Conservation (phyloP, 2,888 invertebrate species). For the Yponomeuta plumbellus region DNA sequence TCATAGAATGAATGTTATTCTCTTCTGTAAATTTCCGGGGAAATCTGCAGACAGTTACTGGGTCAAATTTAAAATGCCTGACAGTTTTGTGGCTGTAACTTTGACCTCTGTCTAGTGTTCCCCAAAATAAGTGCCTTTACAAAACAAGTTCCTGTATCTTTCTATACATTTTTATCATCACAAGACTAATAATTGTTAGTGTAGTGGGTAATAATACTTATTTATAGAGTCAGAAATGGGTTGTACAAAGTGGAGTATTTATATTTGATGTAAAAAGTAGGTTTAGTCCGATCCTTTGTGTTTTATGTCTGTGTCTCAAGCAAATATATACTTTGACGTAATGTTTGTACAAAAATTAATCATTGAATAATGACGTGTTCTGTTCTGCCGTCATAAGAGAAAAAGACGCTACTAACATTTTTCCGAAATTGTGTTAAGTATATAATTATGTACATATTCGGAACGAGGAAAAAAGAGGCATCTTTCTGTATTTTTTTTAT, state of each 20-base stretch:
- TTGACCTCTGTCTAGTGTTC: not conserved
- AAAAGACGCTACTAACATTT: too few relatives aligned
- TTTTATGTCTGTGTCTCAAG: not conserved
- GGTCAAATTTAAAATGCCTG: too few relatives aligned
- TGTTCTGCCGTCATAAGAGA: too few relatives aligned
- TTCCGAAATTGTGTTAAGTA: too few relatives aligned
- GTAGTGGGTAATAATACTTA: not conserved
- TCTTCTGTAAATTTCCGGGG: not conserved
- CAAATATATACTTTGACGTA: not conserved
- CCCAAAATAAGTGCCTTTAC: constrained; percentile 20
- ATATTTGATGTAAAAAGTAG: not conserved
- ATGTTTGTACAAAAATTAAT: too few relatives aligned
- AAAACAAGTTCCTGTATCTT: constrained; percentile 10
- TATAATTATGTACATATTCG: too few relatives aligned
- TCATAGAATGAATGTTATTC: not conserved
- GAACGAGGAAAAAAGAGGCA: too few relatives aligned
- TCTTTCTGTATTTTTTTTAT: too few relatives aligned
- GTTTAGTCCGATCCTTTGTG: not conserved
- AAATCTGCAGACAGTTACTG: not conserved
- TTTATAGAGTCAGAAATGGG: not conserved
- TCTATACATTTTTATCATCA: constrained; percentile 7
- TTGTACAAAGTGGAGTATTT: not conserved
- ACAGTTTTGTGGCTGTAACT: too few relatives aligned
- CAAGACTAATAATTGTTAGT: constrained; percentile 9
- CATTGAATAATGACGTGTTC: too few relatives aligned